Evolutionary conservation across 92 coral and sea anemone genomes (phyloP).

Genomic region (Paragorgia papillata): DNA sequence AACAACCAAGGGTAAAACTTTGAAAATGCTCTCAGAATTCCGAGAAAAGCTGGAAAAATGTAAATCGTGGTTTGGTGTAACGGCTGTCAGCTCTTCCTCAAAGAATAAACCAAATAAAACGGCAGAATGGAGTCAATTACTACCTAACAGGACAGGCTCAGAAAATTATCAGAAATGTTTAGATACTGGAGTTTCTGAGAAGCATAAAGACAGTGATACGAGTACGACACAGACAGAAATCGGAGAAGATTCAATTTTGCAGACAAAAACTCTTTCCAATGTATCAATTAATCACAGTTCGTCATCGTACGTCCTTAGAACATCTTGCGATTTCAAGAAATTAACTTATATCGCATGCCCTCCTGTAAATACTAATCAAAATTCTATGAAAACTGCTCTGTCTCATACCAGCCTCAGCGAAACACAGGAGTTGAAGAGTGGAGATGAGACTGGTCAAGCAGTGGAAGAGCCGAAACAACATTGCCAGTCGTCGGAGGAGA

Average conservation of each 20-base stretch:
- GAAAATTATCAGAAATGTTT: background rate
- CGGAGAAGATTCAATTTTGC: background rate
- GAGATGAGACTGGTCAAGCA: background rate
- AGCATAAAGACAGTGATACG: background rate
- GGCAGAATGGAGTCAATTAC: constrained; percentile 7
- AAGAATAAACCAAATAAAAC: background rate
- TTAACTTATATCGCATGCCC: constrained; percentile 20
- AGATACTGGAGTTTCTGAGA: background rate
- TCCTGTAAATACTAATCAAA: background rate
- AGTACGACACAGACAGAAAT: background rate
- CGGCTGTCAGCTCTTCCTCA: background rate
- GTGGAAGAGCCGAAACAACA: background rate
- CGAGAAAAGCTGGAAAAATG: constrained; percentile 7
- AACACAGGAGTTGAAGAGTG: background rate
- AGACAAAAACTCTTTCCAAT: constrained; percentile 3
- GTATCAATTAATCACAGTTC: background rate
- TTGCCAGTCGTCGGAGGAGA: background rate
- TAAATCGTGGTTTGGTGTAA: constrained; percentile 13
- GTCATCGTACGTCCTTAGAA: background rate
- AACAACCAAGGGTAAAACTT: background rate
- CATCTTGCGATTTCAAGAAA: constrained; percentile 7
- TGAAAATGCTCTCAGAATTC: constrained; percentile 3
- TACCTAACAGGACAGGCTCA: background rate
- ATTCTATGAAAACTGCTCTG: background rate
- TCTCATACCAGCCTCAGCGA: constrained; percentile 5